These are phyloP conservation scores for Pycnonotus jocosus DNA, from an alignment of 2,113 vertebrate species.

Conservation along the genomic window DNA sequence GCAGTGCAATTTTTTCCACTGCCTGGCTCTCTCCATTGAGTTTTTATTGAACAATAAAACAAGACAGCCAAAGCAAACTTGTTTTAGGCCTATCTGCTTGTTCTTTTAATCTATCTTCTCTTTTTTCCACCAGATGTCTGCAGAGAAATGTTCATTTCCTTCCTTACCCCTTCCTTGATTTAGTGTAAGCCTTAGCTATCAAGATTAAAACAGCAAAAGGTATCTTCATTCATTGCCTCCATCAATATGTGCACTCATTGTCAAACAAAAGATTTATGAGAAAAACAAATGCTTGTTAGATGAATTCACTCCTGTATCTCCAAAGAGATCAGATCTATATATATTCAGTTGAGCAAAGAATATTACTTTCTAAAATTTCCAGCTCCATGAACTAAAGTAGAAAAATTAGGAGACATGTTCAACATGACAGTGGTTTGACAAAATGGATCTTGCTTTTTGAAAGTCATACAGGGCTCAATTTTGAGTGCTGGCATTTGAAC, in stretches of 20 bases:
- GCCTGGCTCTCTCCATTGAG: background rate
- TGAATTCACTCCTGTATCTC: background rate
- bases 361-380: background rate
- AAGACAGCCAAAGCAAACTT: background rate
- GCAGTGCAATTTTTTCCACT: background rate
- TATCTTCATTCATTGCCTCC: background rate
- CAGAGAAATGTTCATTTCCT: background rate
- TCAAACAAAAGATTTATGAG: background rate
- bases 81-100: rapidly evolving
- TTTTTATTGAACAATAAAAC: background rate
- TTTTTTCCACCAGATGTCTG: background rate
- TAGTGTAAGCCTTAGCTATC: background rate
- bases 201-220: background rate
- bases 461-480: background rate
- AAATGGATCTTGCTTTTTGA: background rate
- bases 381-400: background rate
- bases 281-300: background rate
- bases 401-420: background rate
- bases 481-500: background rate
- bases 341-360: background rate
- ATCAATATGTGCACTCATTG: background rate
- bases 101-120: background rate
- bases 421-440: background rate
- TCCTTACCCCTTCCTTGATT: background rate
- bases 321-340: background rate